Evolutionary conservation across 92 coral and sea anemone genomes (phyloP), one percentile per base, ranked within the genome.

Genomic region (Parazoanthus atlanticus): DNA sequence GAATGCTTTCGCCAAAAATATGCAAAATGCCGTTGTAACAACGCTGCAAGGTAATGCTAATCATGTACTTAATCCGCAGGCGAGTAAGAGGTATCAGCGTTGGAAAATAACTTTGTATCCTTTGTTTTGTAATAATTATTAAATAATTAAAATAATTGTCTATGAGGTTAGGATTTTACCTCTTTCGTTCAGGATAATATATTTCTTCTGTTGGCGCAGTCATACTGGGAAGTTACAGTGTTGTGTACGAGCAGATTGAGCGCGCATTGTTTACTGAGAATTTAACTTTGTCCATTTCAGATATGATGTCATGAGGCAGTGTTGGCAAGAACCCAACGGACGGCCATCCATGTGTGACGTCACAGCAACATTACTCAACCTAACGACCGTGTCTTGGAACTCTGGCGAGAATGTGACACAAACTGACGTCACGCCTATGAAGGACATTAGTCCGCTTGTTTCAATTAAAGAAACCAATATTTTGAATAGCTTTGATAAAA

Each of bases 291-390:
- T 79, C 64, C 43, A 66, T 79, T 79, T 61, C 86, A 94, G 97
- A 36, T 94, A 94, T 69, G 94, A 91, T 46, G 83, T 91, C 71
- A 93, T 94, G 95, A 88, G 86, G 77, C 91, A 92, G 85, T 94
- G 98, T 78, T 94, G 98, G 98, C 61, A 81, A 41, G 98, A 94
- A 25, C 82, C 94, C 6, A 61, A 86, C 32, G 82, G 88, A 78
- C 92, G 98, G 28, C 95, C 94, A 13, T 74, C 91, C 3, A 88
- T 91, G 71, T 79, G 85, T 56, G 92, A 94, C 30, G 90, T 94
- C 69, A 89, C 88, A 61, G 52, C 93, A 0, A 49, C 90, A 56
- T 78, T 94, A 16, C 76, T 91, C 36, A 38, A 89, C 8, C 82
- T 54, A 30, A 75, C 89, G 81, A 79, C 76, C 31, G 91, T 88